These are phyloP conservation scores for Dromiciops gliroides DNA, from an alignment of 2,113 vertebrate species.

Conservation along the genomic window DNA sequence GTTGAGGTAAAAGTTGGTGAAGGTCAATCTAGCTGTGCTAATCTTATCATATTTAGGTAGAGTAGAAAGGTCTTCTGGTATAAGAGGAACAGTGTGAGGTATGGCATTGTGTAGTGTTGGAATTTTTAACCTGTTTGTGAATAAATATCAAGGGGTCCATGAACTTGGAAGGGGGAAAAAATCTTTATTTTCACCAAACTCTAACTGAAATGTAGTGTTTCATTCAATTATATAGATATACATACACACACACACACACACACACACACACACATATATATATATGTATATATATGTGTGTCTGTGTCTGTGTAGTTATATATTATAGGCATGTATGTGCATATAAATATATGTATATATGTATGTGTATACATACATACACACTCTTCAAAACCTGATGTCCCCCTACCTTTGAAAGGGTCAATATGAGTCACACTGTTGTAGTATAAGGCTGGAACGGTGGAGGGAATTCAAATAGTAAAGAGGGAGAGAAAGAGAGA, in stretches of 20 bases:
- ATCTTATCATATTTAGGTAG: neutral
- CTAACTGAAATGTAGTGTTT: neutral
- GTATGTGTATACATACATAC: neutral
- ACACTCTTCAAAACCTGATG: neutral
- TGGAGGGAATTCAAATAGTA: neutral
- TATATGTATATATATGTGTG: neutral
- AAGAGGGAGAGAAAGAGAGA: neutral
- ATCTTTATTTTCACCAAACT: neutral
- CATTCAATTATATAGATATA: neutral
- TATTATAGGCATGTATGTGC: neutral
- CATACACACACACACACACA: too few relatives aligned
- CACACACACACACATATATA: neutral
- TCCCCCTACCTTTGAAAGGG: neutral
- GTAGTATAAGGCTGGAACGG: neutral
- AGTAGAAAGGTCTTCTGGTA: neutral
- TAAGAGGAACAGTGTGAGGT: neutral
- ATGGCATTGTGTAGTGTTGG: neutral
- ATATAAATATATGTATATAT: too few relatives aligned
- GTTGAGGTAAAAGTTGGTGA: neutral
- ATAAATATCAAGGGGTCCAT: neutral
- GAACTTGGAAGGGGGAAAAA: neutral
- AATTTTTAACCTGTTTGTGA: neutral
- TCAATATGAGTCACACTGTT: neutral
- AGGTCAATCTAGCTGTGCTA: neutral
- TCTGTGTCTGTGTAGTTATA: too few relatives aligned